phyloP scores from a whole-genome alignment of 1,140 invertebrate genomes.

The Berghia stephanieae region DNA sequence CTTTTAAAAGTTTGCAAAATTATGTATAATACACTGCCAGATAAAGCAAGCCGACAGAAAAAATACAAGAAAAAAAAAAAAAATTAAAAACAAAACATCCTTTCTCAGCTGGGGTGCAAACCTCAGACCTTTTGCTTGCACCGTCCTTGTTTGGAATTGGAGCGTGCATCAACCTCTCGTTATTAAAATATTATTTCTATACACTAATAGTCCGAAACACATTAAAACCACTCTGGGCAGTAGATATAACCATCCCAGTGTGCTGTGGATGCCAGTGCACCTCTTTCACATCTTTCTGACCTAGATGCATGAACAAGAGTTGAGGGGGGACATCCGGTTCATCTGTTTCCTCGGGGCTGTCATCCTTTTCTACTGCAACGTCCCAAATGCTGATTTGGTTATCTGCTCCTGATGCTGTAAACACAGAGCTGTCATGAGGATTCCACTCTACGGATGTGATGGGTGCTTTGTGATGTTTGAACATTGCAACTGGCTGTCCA shows the following conservation, averaged over 20 bases:
- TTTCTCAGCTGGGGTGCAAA: too few species aligned
- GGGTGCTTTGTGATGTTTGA: conserved; percentile 92
- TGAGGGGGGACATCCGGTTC: conserved; percentile 86
- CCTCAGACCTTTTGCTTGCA: too few species aligned
- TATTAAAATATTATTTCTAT: too few species aligned
- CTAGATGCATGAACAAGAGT: conserved; percentile 97
- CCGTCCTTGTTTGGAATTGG: too few species aligned
- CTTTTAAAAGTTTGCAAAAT: too few species aligned
- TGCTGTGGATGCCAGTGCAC: conserved; percentile 98
- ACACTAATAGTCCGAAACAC: conserved; percentile 98
- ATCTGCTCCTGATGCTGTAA: conserved; percentile 92
- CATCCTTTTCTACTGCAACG: conserved; percentile 86
- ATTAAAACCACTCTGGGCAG: conserved; percentile 94
- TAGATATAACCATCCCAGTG: conserved; percentile 92
- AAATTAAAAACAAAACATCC: too few species aligned
- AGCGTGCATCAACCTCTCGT: too few species aligned
- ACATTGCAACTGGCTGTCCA: conserved; percentile 82
- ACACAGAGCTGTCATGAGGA: conserved; percentile 88
- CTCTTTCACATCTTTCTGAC: conserved; percentile 97
- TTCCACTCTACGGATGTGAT: conserved; percentile 98
- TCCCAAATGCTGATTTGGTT: conserved; percentile 98
- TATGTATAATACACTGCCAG: too few species aligned
- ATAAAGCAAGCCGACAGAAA: too few species aligned
- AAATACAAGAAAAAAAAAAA: too few species aligned
- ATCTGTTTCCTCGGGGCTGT: conserved; percentile 66